Conservation (phyloP, 2,113 vertebrate species). For the Mastomys natalensis region DNA sequence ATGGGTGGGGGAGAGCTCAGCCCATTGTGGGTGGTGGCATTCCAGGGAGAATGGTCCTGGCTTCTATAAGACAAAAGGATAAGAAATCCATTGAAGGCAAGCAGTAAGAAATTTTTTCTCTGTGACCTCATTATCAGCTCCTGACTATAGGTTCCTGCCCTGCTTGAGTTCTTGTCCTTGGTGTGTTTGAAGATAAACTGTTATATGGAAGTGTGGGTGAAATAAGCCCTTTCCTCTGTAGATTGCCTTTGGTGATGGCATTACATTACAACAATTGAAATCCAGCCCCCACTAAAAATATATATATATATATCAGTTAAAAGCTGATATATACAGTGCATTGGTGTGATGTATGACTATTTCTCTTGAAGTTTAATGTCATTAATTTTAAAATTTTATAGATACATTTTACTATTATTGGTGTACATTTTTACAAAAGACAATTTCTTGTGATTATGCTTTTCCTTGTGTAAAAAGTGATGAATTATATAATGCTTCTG, state of each 20-base stretch:
- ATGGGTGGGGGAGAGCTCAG: rapidly evolving
- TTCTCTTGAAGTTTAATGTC: not conserved
- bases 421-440: not conserved
- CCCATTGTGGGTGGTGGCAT: not conserved
- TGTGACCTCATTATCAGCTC: not conserved
- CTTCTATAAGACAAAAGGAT: not conserved
- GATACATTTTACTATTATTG: not conserved
- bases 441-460: not conserved
- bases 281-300: not conserved
- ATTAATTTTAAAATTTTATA: not conserved
- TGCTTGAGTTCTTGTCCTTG: not conserved
- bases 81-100: not conserved
- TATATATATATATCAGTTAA: not conserved
- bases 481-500: not conserved
- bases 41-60: not conserved
- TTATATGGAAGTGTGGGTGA: not conserved
- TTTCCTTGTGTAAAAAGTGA: constrained; percentile 9
- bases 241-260: not conserved
- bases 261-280: not conserved
- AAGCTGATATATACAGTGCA: not conserved
- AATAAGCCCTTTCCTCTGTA: not conserved
- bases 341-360: not conserved
- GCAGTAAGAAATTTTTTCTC: rapidly evolving
- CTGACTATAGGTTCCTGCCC: not conserved
- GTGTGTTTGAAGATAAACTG: not conserved